Conservation (phyloP, 2,797 vertebrate genomes). For the Pseudochaenichthys georgianus region DNA sequence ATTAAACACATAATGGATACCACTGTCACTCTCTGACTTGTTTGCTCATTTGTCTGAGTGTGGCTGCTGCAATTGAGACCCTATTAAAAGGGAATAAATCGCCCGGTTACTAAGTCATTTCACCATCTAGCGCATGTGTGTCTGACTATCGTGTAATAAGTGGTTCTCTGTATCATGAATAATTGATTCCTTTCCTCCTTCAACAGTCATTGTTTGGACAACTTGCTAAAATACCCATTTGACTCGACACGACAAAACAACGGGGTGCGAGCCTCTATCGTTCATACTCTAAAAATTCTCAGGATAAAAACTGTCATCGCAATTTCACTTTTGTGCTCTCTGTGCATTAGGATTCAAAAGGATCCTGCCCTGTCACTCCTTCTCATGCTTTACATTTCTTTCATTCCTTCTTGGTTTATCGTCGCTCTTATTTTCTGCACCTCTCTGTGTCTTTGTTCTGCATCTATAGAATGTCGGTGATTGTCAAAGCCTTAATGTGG, state of each 20-base stretch:
- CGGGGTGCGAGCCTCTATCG: conserved; percentile 53
- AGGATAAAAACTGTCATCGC: conserved; percentile 49
- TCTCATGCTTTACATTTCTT: conserved; percentile 48
- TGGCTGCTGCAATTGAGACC: conserved; percentile 82
- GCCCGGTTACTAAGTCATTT: conserved; percentile 87
- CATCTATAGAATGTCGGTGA: conserved; percentile 42
- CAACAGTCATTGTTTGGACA: conserved; percentile 78
- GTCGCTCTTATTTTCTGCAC: conserved; percentile 42
- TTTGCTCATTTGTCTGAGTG: conserved; percentile 86
- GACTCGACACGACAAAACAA: conserved; percentile 78
- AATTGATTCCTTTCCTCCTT: conserved; percentile 80
- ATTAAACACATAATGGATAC: conserved; percentile 90
- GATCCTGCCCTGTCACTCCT: conserved; percentile 34
- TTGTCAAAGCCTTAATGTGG: conserved; percentile 55
- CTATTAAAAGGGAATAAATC: conserved; percentile 87
- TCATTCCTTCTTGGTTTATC: conserved; percentile 26
- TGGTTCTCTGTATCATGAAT: conserved; percentile 79
- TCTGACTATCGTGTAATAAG: conserved; percentile 69
- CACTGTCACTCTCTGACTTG: conserved; percentile 87
- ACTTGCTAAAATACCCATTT: conserved; percentile 76
- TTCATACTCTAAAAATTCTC: conserved; percentile 54
- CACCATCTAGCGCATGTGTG: conserved; percentile 73
- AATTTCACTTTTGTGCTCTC: conserved; percentile 48
- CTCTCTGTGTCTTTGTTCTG: conserved; percentile 54
- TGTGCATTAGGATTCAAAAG: conserved; percentile 54